Evolutionary conservation across 2,113 vertebrate genomes (phyloP), one percentile per base, ranked within the genome.

Genomic region (Calyptomena viridis): DNA sequence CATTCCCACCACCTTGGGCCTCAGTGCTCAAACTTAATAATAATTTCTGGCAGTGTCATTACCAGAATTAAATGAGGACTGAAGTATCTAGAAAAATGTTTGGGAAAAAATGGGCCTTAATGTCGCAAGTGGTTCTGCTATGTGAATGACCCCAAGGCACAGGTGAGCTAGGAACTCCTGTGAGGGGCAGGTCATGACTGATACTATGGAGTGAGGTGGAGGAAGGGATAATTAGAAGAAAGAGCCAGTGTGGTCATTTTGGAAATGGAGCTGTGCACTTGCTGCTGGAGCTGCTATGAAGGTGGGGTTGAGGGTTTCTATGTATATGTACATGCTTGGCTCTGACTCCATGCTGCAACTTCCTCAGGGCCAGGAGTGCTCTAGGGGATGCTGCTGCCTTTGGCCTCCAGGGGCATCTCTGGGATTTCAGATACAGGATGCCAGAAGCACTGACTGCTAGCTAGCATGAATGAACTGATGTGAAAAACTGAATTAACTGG

Each of bases 41-140:
- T 59, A n/a, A 82, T 97, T 95, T 68, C 75, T 90, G 75, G 31
- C n/a, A 33, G 73, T 64, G 82, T 89, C 64, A 47, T 96, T 93
- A 85, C n/a, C 3, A 1, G 85, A 71, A 83, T 91, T 92, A 93
- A 88, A 90, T 25, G 68, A 81, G 55, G 20, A 37, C 31, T 76
- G 89, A 87, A 86, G 53, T 81, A 66, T 82, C 60, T 64, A 88
- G 87, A 81, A 93, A 91, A 92, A 77, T 25, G 19, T 40, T 68
- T 68, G 47, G 55, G 2, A 2, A 12, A 24, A 35, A 78, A 50
- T 2, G n/a, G 7, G 20, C 84, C 37, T 81, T 52, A 31, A 17
- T 13, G 63, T 33, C 27, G 15, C 13, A 47, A 73, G 46, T 64
- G 46, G 9, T 58, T 82, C 14, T 82, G 58, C 52, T 53, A 14